Percentiles rank a stretch among this genome's conserved stretches.
phyloP scores from a whole-genome alignment of 2,888 invertebrate species.

The Miltochrista miniata region DNA sequence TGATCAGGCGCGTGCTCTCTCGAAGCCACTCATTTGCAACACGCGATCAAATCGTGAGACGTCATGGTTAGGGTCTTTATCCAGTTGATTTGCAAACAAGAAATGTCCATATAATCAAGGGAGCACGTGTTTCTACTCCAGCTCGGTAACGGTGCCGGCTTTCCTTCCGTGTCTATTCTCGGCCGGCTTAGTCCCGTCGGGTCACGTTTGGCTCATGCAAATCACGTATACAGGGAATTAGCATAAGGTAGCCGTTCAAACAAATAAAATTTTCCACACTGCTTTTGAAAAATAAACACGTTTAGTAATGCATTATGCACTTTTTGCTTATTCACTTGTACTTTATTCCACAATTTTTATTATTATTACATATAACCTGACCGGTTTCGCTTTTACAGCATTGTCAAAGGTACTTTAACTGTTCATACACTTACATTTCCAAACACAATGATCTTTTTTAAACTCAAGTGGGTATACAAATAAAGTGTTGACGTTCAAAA shows the following conservation, averaged over 20 bases:
- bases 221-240: conserved; percentile 71
- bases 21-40: conserved; percentile 48
- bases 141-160: conserved; percentile 62
- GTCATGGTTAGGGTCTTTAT: conserved; percentile 39
- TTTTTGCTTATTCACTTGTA: too few species aligned
- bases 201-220: conserved; percentile 73
- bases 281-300: conserved; percentile 37
- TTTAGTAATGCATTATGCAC: conserved; percentile 39
- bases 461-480: too few species aligned
- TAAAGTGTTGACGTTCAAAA: too few species aligned
- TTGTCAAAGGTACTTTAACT: too few species aligned
- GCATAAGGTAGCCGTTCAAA: conserved; percentile 52
- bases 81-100: conserved; percentile 31
- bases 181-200: conserved; percentile 58
- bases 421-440: too few species aligned
- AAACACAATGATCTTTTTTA: too few species aligned
- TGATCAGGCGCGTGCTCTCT: conserved; percentile 62
- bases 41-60: conserved; percentile 59
- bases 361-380: too few species aligned
- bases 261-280: conserved; percentile 50
- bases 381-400: too few species aligned
- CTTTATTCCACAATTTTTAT: too few species aligned
- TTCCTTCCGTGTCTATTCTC: conserved; percentile 81
- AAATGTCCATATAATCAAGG: conserved; percentile 48
- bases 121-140: conserved; percentile 69